Evolutionary conservation across 2,113 vertebrate genomes (phyloP), one percentile per base, ranked within the genome.

Genomic region (Pristiophorus japonicus): DNA sequence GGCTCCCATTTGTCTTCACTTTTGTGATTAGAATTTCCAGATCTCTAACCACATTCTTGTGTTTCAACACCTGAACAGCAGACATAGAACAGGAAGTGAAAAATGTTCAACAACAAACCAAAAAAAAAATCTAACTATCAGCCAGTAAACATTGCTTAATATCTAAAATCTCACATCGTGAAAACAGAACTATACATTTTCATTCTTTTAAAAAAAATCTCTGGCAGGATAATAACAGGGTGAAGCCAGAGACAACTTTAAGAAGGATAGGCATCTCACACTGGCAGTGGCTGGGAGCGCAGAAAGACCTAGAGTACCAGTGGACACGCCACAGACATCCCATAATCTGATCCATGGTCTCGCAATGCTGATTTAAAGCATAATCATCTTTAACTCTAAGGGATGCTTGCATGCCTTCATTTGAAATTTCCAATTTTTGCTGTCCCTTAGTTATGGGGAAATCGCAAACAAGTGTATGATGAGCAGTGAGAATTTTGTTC

Each of bases 161-260:
- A 99, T 99, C 98, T 98, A 97, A 81, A 0, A 95, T 96, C 98
- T 98, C 96, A 99, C 97, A 94, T 98, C 97, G 92, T 95, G 34
- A 8, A 65, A 92, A 38, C 16, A 11, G 59, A 92, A 62, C 6
- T 38, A 62, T n/a, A 81, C 16, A 34, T 14, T 81, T 63, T n/a
- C 20, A 92, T 4, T 38, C 22, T 62, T 34, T n/a, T n/a, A n/a
- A n/a, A n/a, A n/a, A 62, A 62, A 16, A 91, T 34, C 34, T 91
- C 11, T 5, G 87, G 5, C 24, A 5, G 51, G 38, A 47, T 85
- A 85, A 85, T 85, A 85, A 20, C 81, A 45, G 20, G 45, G 6
- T 20, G 7, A 85, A 24, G 18, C 20, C 87, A 55, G 47, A 11
- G 11, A 55, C 27, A 55, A 62, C 47, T 75, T 75, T 62, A 62